Evolutionary conservation across 2,113 vertebrate species (phyloP), one percentile per base, ranked within the genome.

Genomic region (Engystomops pustulosus): DNA sequence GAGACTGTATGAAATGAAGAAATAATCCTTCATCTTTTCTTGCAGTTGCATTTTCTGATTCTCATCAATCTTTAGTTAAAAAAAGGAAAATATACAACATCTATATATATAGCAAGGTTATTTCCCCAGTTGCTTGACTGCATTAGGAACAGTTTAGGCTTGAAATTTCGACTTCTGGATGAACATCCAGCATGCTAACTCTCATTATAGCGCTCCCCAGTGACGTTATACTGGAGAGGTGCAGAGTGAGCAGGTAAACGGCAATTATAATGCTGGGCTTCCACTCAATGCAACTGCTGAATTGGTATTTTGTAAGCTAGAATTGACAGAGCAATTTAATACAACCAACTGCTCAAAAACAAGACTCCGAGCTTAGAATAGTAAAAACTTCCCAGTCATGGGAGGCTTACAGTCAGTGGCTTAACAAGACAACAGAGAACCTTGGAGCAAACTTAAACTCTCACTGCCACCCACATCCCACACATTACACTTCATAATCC

Each of bases 131-230:
- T 67, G 77, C 58, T 32, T 53, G 38, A 79, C 15, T 79, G 77
- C 58, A 65, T 67, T 25, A 44, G 58, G 25, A 79, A 47, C 77
- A 65, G 58, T 62, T 79, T 65, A 65, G 44, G 62, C 62, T 69
- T 68, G 27, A 80, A 68, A 45, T 41, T 80, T 79, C 36, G 27
- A 69, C 45, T 68, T 69, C 27, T 80, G 30, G 62, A 69, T 69
- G 79, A 80, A 69, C 62, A 47, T 69, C 49, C 79, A 80, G 65
- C 27, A 32, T 80, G 41, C 30, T 34, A 80, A 69, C 65, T 65
- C 77, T 80, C 62, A 80, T 80, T 80, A 80, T 49, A 68, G 68
- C 27, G 79, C 34, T 69, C 79, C 79, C 79, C 60, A 47, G 79
- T 67, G 62, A 36, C 6, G 8, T 10, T 80, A 12, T 10, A 30